phyloP scores from a whole-genome alignment of 1,140 invertebrate species.

The Sinella curviseta region DNA sequence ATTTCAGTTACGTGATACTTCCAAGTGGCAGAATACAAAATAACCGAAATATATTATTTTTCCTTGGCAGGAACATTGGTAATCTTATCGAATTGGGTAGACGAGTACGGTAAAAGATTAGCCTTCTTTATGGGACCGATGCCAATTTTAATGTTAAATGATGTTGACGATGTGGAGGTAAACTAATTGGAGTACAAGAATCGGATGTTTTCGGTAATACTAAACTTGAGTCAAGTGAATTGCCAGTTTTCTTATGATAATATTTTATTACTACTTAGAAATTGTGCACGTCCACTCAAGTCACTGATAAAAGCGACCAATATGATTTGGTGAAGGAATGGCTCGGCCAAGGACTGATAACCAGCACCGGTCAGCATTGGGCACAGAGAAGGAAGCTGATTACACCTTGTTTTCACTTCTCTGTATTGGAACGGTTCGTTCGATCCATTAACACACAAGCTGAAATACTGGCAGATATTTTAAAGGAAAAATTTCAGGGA shows the following conservation, averaged over 20 bases:
- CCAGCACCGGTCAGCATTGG: background rate
- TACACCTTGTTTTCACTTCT: background rate
- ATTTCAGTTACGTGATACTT: background rate
- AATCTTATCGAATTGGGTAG: background rate
- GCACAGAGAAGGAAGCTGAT: background rate
- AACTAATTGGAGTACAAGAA: background rate
- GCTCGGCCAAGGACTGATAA: background rate
- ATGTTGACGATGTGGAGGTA: background rate
- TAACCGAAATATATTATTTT: too few species aligned
- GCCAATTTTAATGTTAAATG: background rate
- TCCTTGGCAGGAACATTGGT: background rate
- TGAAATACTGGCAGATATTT: background rate
- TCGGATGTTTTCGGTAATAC: background rate
- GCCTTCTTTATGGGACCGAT: background rate
- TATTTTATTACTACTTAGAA: background rate
- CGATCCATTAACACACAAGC: background rate
- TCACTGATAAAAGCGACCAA: background rate
- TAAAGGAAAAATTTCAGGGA: background rate
- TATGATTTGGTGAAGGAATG: background rate
- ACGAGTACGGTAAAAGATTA: background rate
- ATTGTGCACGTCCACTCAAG: background rate
- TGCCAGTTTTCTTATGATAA: background rate
- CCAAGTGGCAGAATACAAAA: too few species aligned
- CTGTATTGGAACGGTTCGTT: background rate
- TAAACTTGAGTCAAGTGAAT: too few species aligned